Conservation (phyloP, 2,113 vertebrate species). For the Fukomys damarensis region DNA sequence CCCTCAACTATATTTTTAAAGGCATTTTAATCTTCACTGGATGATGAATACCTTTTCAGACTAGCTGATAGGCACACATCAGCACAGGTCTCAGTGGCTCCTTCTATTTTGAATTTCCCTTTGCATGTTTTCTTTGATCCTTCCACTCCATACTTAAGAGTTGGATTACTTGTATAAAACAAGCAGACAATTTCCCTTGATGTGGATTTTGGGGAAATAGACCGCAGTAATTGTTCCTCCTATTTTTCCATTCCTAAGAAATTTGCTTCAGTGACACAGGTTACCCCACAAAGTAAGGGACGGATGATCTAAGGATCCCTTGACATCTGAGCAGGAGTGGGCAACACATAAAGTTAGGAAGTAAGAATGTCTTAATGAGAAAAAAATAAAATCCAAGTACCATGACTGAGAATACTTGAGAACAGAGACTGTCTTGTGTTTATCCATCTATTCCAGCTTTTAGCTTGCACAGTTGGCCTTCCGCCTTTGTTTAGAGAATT, state of each 20-base stretch:
- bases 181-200: constrained; percentile 29
- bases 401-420: not conserved
- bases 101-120: constrained; percentile 49
- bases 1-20: constrained; percentile 56
- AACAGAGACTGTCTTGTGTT: not conserved
- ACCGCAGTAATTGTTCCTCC: not conserved
- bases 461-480: not conserved
- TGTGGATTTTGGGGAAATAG: constrained; percentile 16
- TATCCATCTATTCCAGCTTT: not conserved
- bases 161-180: constrained; percentile 60
- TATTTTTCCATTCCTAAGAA: not conserved
- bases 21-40: constrained; percentile 58
- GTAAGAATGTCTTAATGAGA: not conserved
- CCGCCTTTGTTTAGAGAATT: not conserved
- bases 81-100: constrained; percentile 4
- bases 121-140: constrained; percentile 69
- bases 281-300: not conserved
- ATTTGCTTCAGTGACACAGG: not conserved
- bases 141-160: constrained; percentile 51
- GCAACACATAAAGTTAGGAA: not conserved
- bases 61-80: constrained; percentile 10
- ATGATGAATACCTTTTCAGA: constrained; percentile 58
- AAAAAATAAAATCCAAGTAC: not conserved
- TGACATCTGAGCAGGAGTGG: constrained; percentile 25
- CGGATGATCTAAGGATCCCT: not conserved